These are phyloP conservation scores for Rhadinocentrus ornatus DNA, from an alignment of 2,797 vertebrate species.

Conservation along the genomic window DNA sequence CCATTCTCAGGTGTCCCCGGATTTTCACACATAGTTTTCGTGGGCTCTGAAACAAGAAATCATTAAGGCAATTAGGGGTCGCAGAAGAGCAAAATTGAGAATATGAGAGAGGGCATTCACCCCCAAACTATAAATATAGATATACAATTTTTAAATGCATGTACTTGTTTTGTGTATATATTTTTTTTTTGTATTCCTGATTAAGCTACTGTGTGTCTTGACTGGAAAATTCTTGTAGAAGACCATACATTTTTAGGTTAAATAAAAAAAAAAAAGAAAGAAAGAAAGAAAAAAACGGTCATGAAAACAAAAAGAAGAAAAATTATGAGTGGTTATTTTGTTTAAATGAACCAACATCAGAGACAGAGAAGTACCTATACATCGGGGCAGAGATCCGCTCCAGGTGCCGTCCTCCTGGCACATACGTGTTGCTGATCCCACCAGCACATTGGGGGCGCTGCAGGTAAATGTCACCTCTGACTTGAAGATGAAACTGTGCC, in stretches of 20 bases:
- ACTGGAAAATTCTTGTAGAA: not conserved
- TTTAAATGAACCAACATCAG: not conserved
- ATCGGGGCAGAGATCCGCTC: conserved; percentile 92
- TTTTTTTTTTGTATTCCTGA: not conserved
- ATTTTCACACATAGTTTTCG: conserved; percentile 92
- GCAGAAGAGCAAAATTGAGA: conserved; percentile 38
- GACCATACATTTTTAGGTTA: not conserved
- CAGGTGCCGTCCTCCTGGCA: conserved; percentile 92
- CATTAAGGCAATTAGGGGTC: conserved; percentile 45
- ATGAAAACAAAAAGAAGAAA: not conserved
- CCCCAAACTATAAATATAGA: not conserved
- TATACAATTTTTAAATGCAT: not conserved
- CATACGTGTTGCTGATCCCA: conserved; percentile 89
- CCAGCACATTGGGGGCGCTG: conserved; percentile 86
- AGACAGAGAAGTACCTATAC: conserved; percentile 85
- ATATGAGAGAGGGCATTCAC: conserved; percentile 31
- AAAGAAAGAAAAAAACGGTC: not conserved
- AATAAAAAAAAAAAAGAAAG: not conserved
- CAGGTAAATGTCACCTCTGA: conserved; percentile 93
- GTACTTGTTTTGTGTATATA: not conserved
- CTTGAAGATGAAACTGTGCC: conserved; percentile 96
- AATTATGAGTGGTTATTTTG: not conserved
- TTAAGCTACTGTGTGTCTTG: not conserved
- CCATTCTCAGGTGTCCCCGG: conserved; percentile 92
- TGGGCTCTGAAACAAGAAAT: conserved; percentile 86